These are phyloP conservation scores for Holothuria glaberrima DNA, from an alignment of 35 echinoderm and acorn worm genomes.

Conservation along the genomic window DNA sequence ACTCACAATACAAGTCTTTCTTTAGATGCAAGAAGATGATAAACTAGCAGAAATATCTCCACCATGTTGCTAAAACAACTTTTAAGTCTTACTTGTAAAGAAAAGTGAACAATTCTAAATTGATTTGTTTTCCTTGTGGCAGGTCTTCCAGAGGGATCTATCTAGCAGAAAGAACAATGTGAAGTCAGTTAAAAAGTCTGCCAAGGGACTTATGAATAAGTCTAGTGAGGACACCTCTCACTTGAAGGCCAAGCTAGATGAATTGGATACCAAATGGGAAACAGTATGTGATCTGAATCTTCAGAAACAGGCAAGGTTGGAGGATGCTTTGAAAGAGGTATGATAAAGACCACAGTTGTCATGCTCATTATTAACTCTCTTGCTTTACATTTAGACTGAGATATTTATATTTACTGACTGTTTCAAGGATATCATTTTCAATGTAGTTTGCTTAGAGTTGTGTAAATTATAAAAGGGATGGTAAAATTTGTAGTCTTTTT, in stretches of 20 bases:
- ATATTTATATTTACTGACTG: too few relatives aligned
- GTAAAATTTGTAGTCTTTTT: too few relatives aligned
- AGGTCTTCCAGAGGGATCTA: constrained; percentile 96
- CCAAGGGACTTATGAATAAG: constrained; percentile 96
- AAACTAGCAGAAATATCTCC: too few relatives aligned
- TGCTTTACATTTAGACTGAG: too few relatives aligned
- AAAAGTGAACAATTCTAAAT: too few relatives aligned
- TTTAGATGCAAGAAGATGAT: too few relatives aligned
- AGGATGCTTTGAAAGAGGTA: constrained; percentile 93
- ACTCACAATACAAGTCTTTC: background rate
- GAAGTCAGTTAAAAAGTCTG: constrained; percentile 94
- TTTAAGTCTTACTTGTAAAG: too few relatives aligned
- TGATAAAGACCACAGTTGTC: background rate
- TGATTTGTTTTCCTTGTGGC: background rate
- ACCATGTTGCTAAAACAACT: too few relatives aligned
- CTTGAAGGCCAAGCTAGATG: constrained; percentile 84
- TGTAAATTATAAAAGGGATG: too few relatives aligned
- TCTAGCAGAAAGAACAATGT: constrained; percentile 93
- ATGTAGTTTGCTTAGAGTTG: too few relatives aligned
- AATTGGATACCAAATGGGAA: constrained; percentile 92
- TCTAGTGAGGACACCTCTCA: constrained; percentile 96
- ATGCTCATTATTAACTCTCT: background rate
- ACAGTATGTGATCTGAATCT: constrained; percentile 85
- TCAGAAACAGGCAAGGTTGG: constrained; percentile 92
- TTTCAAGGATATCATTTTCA: too few relatives aligned